Percentiles rank a stretch among this genome's conserved stretches.
Conservation (phyloP, 2,797 vertebrate genomes). For the Phalanger gymnotis region DNA sequence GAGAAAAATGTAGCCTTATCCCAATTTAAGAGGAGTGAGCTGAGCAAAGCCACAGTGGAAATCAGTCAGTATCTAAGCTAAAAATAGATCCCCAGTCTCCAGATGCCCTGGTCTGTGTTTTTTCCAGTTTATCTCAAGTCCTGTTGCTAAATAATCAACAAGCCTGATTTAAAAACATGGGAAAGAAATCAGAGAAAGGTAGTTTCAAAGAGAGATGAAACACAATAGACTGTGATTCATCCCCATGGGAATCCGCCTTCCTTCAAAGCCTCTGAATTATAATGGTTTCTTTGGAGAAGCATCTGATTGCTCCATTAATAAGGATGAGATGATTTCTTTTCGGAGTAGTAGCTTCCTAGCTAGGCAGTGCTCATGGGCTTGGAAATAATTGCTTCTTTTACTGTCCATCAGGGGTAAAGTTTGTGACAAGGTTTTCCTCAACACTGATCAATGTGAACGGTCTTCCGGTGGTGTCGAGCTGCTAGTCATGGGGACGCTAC, state of each 20-base stretch:
- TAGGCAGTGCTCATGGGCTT: conserved; percentile 44
- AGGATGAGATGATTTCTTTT: conserved; percentile 29
- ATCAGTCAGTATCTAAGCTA: conserved; percentile 51
- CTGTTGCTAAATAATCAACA: background rate
- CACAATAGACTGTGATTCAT: conserved; percentile 35
- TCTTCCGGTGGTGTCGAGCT: background rate
- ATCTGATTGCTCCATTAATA: conserved; percentile 34
- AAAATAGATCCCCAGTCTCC: conserved; percentile 11
- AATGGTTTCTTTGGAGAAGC: conserved; percentile 33
- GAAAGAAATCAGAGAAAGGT: conserved; percentile 33
- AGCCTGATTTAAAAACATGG: conserved; percentile 34
- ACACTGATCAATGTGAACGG: background rate
- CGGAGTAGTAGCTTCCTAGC: conserved; percentile 19
- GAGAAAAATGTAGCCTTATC: conserved; percentile 19
- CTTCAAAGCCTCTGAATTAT: conserved; percentile 40
- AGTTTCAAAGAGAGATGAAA: conserved; percentile 24
- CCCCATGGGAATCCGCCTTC: conserved; percentile 24
- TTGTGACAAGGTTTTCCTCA: conserved; percentile 19
- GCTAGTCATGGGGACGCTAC: background rate
- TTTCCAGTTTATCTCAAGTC: background rate
- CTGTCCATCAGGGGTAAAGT: conserved; percentile 23
- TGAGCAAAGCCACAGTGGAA: conserved; percentile 30
- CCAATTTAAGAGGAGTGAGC: conserved; percentile 18
- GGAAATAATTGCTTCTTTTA: conserved; percentile 41
- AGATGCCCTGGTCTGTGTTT: conserved; percentile 12